Base-by-base conservation (phyloP, 2,888 invertebrate species). In the Eudasyphora cyanicolor region DNA sequence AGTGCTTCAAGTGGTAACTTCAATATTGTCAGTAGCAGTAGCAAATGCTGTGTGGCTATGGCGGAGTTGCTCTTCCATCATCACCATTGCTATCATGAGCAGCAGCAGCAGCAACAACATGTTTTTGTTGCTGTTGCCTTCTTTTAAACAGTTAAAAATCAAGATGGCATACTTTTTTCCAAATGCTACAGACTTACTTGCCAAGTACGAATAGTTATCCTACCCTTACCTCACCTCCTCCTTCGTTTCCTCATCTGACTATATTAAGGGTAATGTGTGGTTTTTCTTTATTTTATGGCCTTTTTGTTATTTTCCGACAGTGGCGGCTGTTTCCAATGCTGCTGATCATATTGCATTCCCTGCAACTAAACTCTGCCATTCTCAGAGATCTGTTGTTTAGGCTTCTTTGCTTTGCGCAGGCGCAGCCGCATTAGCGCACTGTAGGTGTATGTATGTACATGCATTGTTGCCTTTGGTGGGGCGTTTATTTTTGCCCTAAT, bases 221-320 rank as follows among this genome's bases (percentile, higher is more conserved):
- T 57, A 8, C 2, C n/a, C 12, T 21, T 38, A 24, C 24, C 21
- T 67, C 74, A 70, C 73, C 67, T 62, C 77, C 69, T 74, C 32
- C 77, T 35, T 74, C 29, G n/a, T 19, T 29, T 17, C 38, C 19
- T 67, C 73, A 70, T 75, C 73, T 82, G 82, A 73, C 67, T 76
- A 10, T 83, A 84, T 84, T 84, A 84, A 78, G 83, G 83, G 80
- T 78, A 84, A 84, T 84, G 71, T 81, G 81, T 84, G 81, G 77
- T 84, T 78, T 83, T 71, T 77, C 74, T 64, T 17, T 21, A 38
- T 32, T 70, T 62, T 35, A 17, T 49, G 51, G 32, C 71, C 32
- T 17, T 60, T 27, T 32, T 76, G n/a, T 17, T 51, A n/a, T n/a
- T n/a, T 54, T 60, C 21, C 19, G 51, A 5, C 21, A 7, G 0